Base-by-base conservation (phyloP, 2,113 vertebrate species). In the Pongo pygmaeus region DNA sequence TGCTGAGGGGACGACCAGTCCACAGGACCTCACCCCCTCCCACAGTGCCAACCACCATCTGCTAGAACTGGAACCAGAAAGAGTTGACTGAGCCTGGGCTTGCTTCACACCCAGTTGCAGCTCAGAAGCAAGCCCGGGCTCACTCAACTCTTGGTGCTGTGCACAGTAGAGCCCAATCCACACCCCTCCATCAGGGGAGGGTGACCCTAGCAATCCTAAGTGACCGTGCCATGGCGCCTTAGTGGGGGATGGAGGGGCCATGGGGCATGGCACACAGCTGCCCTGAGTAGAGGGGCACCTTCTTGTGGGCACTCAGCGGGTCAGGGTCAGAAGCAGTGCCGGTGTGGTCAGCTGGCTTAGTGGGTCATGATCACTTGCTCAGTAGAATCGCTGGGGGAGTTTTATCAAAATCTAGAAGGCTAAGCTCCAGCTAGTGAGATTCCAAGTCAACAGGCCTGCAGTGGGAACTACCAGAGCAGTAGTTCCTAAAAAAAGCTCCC, bases 351-450 rank as follows among this genome's bases (percentile, higher is more conserved):
- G 85, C 55, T 6, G 72, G 85, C 48, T 55, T 20, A 23, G 74
- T 46, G 81, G 64, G 69, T 16, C 67, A 32, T 6, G 35, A 75
- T 48, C 67, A 7, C 23, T 5, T 13, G 72, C 67, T 55, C 86
- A 48, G 2, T 23, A 79, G 79, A 80, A 16, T 61, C 35, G 20
- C 30, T 30, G 18, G 27, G 84, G 61, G 70, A 70, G 52, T 93
- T 83, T 61, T 40, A 35, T 1, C 57, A 69, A 22, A 11, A 30
- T 59, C 77, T 38, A 48, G 79, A 35, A 2, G 27, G 20, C 30
- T 9, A 0, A 13, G 8, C 13, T 25, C 48, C 8, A 10, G 74
- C 20, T 1, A 10, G 6, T 2, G 23, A 48, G 70, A 32, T n/a
- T 35, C 40, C 30, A 40, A n/a, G 6, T 61, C 27, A 3, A 25